Conservation (phyloP, 64 coral and sea anemone genomes). For the Porites australiensis region DNA sequence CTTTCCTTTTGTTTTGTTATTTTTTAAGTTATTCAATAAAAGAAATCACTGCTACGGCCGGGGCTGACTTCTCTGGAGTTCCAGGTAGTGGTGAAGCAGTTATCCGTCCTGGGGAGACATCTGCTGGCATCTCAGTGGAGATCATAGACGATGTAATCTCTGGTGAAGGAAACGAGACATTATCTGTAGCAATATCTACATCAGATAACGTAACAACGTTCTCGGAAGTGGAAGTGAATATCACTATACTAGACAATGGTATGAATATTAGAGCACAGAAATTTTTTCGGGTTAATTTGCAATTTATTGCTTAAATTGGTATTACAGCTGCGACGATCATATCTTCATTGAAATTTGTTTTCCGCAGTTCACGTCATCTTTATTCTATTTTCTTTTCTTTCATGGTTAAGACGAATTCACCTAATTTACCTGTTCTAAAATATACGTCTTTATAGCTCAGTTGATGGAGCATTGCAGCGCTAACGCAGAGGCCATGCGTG, state of each 20-base stretch:
- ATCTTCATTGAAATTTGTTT: no score
- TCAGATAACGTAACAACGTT: background rate
- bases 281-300: background rate
- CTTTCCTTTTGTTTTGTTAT: background rate
- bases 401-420: no score
- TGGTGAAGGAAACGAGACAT: background rate
- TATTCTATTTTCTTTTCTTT: no score
- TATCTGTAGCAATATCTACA: slow-evolving; percentile 9
- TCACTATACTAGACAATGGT: slow-evolving; percentile 21
- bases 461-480: no score
- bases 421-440: no score
- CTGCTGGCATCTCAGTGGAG: background rate
- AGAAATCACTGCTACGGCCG: background rate
- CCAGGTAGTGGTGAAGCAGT: background rate
- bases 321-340: no score
- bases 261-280: background rate
- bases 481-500: no score
- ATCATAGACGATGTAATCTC: background rate
- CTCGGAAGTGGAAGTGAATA: background rate
- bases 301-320: no score
- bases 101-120: background rate
- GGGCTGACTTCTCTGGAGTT: background rate
- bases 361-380: no score
- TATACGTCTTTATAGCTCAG: no score
- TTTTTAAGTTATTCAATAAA: background rate